Evolutionary conservation across 2,797 vertebrate species (phyloP).

Genomic region (Dendrocincla tyrannina): DNA sequence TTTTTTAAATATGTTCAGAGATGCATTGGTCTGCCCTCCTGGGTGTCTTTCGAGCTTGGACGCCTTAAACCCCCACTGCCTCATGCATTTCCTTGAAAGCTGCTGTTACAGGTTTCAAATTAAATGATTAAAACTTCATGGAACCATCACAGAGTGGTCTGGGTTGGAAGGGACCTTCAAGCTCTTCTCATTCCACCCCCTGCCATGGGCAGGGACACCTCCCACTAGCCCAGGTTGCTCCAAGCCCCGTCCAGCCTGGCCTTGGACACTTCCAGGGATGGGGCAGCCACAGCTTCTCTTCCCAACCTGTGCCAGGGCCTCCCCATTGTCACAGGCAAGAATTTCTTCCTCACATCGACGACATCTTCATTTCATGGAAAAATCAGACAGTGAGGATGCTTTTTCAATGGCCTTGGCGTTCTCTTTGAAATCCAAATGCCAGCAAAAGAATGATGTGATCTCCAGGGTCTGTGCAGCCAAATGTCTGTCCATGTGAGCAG

Average conservation of each 20-base stretch:
- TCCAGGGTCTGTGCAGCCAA: background rate
- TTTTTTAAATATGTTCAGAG: background rate
- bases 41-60: background rate
- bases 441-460: background rate
- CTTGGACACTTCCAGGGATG: background rate
- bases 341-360: background rate
- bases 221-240: accelerated
- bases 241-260: accelerated
- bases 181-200: background rate
- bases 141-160: background rate
- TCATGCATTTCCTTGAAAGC: background rate
- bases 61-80: background rate
- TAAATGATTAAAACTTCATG: background rate
- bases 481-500: background rate
- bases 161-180: background rate
- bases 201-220: background rate
- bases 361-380: background rate
- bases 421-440: background rate
- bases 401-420: background rate
- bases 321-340: accelerated
- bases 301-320: background rate
- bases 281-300: background rate
- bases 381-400: background rate
- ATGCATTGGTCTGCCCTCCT: background rate
- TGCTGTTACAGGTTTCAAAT: background rate